Base-by-base conservation (phyloP, 2,888 invertebrate genomes). In the Polietes domitor region DNA sequence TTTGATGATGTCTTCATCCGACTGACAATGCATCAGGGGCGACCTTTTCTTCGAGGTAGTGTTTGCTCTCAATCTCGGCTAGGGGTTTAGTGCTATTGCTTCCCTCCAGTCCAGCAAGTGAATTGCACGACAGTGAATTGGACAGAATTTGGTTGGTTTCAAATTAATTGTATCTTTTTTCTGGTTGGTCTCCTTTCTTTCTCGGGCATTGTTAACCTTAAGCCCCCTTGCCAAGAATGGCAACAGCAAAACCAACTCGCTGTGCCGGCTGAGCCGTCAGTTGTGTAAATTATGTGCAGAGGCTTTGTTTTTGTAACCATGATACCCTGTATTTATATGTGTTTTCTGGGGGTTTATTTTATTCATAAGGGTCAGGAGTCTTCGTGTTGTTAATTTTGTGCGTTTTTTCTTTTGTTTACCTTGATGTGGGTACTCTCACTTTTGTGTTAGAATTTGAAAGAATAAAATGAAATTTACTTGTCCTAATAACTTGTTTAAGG, bases 1-100 rank as follows among this genome's bases (percentile, higher is more conserved):
- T 86, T 88, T 87, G 53, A 83, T 87, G 53, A 83, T 75, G 79
- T 77, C 72, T 77, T 75, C 83, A 83, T 47, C 24, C 63, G 19
- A 50, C 15, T 17, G 41, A 77, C 28, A 65, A 12, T 28, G 37
- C 65, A 58, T 43, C 63, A n/a, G n/a, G 37, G 58, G 72, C 55
- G 53, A 37, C 47, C 37, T 19, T 32, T 63, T 65, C 55, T 10
- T 6, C n/a, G 47, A 12, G 41, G 41, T 2, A n/a, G 47, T 47
- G 47, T 47, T 47, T 47, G 21, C 19, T 26, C 2, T n/a, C 2
- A 15, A 53, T 21, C 1, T 70, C 26, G 15, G 15, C 5, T 15
- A 50, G 70, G 70, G 70, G 47, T 47, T 37, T 37, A 10, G 10
- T 50, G 24, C 21, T 17, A n/a, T 5, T 37, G 4, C 65, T 37